Evolutionary conservation across 2,888 invertebrate genomes (phyloP).

Genomic region (Ornithoptera alexandrae): DNA sequence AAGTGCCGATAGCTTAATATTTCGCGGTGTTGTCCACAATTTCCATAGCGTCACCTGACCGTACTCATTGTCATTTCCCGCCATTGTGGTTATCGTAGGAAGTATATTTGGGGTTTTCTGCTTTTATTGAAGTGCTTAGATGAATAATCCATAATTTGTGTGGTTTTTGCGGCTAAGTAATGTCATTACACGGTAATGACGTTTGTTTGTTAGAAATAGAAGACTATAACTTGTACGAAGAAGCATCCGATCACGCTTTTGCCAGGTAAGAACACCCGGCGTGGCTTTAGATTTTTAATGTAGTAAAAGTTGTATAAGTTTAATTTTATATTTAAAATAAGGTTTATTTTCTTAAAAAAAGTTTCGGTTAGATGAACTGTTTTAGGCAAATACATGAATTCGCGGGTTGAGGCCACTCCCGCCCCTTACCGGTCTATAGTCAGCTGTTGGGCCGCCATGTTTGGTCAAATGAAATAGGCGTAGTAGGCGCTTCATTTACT

Average conservation of each 20-base stretch:
- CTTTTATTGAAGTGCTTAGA: slow-evolving; percentile 45
- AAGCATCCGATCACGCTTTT: slow-evolving; percentile 78
- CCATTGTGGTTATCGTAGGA: slow-evolving; percentile 75
- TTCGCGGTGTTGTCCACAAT: slow-evolving; percentile 48
- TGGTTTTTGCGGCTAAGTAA: slow-evolving; percentile 59
- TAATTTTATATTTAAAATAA: slow-evolving; percentile 29
- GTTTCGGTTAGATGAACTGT: slow-evolving; percentile 27
- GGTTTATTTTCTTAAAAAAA: slow-evolving; percentile 8
- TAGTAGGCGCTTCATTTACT: slow-evolving; percentile 53
- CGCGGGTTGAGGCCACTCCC: slow-evolving; percentile 63
- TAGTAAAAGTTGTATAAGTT: slow-evolving; percentile 18
- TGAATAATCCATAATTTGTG: slow-evolving; percentile 53
- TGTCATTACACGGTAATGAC: slow-evolving; percentile 80
- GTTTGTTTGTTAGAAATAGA: slow-evolving; percentile 78
- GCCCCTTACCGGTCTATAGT: slow-evolving; percentile 76
- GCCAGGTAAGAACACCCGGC: slow-evolving; percentile 76
- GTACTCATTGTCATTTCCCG: slow-evolving; percentile 80
- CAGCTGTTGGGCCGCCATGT: slow-evolving; percentile 81
- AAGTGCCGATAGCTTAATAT: slow-evolving; percentile 43
- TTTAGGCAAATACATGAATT: slow-evolving; percentile 38
- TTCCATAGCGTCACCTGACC: slow-evolving; percentile 78
- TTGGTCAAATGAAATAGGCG: slow-evolving; percentile 77
- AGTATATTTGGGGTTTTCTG: slow-evolving; percentile 45
- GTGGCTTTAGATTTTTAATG: slow-evolving; percentile 53
- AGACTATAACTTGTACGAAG: slow-evolving; percentile 78